Evolutionary conservation across 2,888 invertebrate genomes (phyloP).

Genomic region (Helicoverpa assulta): DNA sequence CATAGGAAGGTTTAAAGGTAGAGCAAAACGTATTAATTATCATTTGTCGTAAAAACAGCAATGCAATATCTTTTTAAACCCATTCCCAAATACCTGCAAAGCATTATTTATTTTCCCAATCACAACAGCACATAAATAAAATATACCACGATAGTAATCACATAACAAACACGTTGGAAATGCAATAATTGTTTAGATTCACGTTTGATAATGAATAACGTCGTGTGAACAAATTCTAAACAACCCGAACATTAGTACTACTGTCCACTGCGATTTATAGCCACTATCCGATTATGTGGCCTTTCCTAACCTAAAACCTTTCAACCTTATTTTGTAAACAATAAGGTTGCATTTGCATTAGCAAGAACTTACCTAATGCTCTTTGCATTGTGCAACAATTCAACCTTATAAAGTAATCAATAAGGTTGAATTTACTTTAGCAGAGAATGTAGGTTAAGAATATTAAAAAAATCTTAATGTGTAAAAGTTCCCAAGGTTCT

Average conservation of each 20-base stretch:
- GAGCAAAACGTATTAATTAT: not conserved
- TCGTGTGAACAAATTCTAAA: slow-evolving; percentile 80
- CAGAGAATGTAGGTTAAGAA: slow-evolving; percentile 58
- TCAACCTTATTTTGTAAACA: slow-evolving; percentile 20
- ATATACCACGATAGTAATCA: slow-evolving; percentile 48
- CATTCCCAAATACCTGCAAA: slow-evolving; percentile 16
- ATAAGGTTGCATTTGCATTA: no score
- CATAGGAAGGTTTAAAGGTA: no score
- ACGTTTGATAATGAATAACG: slow-evolving; percentile 71
- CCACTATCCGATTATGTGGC: slow-evolving; percentile 74
- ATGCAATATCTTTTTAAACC: slow-evolving; percentile 17
- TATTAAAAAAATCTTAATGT: slow-evolving; percentile 65
- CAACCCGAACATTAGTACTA: slow-evolving; percentile 72
- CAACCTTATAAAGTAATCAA: slow-evolving; percentile 19
- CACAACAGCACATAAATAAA: slow-evolving; percentile 47
- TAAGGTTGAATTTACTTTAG: no score
- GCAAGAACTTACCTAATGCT: slow-evolving; percentile 65
- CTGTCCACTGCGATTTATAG: slow-evolving; percentile 71
- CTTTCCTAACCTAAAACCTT: slow-evolving; percentile 61
- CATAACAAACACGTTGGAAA: slow-evolving; percentile 55
- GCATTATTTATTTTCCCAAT: slow-evolving; percentile 26
- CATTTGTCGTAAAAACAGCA: slow-evolving; percentile 9
- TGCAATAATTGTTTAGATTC: slow-evolving; percentile 71
- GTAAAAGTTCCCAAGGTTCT: slow-evolving; percentile 61
- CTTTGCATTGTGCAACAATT: slow-evolving; percentile 66